Evolutionary conservation across 2,888 invertebrate genomes (phyloP), one percentile per base, ranked within the genome.

Genomic region (Rhodophaea formosa): DNA sequence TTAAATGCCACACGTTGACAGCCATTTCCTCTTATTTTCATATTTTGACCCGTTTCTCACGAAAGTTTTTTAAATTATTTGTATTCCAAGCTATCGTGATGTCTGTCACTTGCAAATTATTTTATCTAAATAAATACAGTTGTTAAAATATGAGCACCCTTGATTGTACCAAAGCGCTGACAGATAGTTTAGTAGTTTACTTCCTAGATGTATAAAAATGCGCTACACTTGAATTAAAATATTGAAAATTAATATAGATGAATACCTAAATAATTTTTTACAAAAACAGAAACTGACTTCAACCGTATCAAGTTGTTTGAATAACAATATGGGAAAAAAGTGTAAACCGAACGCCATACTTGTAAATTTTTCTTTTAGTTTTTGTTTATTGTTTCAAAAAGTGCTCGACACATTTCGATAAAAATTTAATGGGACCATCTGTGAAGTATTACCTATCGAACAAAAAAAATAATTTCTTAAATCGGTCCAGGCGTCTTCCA

Each of bases 11-110:
- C 71, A 69, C 75, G 88, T 61, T 82, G 89, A 89, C 89, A 85
- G 81, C 80, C 78, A 84, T 87, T 87, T 90, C 89, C 89, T 87
- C 74, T 78, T 75, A 80, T 79, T 82, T 79, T 79, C 74, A 74
- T 77, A 72, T 70, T 72, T 70, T 79, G 69, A 74, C 71, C 69
- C 77, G 66, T 81, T 80, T 75, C 74, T 65, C 68, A 72, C 75
- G 75, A 77, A 73, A 77, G 74, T 80, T 78, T 77, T 75, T 77
- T 64, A 62, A 69, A 70, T 75, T 75, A 61, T 64, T 68, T 69
- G 67, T 75, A 76, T 79, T 78, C 66, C 62, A 56, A 64, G 63
- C 71, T 61, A 66, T 62, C 58, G 59, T 58, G 67, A 35, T 35
- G 49, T 8, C 35, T 51, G 16, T 35, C 8, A 39, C 39, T 39